A percentile compares a stretch with the other conserved stretches of the same genome.
Conservation (phyloP, 2,797 vertebrate genomes). For the Botia almorhae region DNA sequence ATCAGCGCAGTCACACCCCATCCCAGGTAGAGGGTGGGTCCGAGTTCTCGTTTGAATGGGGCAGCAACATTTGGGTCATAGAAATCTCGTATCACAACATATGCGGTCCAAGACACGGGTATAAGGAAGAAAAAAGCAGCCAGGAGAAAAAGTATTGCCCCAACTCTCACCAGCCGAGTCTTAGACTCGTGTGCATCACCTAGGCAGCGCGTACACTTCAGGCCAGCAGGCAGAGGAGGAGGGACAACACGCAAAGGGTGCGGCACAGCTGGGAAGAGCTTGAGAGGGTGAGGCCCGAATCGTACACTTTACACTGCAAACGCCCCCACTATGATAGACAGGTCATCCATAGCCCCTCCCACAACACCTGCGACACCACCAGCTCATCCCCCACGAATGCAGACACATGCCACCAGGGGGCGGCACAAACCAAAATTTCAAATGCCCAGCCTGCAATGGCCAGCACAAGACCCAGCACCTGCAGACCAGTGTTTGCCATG, state of each 20-base stretch:
- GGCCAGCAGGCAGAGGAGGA: constrained; percentile 75
- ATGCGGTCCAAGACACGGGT: constrained; percentile 74
- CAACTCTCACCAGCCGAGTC: constrained; percentile 64
- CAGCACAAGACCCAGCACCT: constrained; percentile 88
- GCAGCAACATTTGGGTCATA: constrained; percentile 67
- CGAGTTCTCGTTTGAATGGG: constrained; percentile 76
- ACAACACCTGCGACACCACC: constrained; percentile 87
- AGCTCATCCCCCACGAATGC: constrained; percentile 76
- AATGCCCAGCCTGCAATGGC: constrained; percentile 87
- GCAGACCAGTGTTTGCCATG: constrained; percentile 90
- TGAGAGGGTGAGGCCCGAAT: constrained; percentile 86
- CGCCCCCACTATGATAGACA: constrained; percentile 88
- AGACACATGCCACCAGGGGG: constrained; percentile 77
- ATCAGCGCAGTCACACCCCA: constrained; percentile 74
- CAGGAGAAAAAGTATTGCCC: constrained; percentile 66
- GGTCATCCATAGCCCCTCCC: constrained; percentile 96
- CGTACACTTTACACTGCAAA: constrained; percentile 92
- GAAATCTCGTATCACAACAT: constrained; percentile 73
- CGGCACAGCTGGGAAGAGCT: constrained; percentile 69
- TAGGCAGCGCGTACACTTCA: constrained; percentile 79
- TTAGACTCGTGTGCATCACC: constrained; percentile 68
- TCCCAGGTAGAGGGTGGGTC: constrained; percentile 76
- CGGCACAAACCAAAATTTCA: constrained; percentile 72
- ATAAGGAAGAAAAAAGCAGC: constrained; percentile 71
- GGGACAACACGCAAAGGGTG: constrained; percentile 70